A percentile compares a stretch with the other conserved stretches of the same genome.
phyloP scores from a whole-genome alignment of 2,888 invertebrate species.

The Tromatobia lineatoria region DNA sequence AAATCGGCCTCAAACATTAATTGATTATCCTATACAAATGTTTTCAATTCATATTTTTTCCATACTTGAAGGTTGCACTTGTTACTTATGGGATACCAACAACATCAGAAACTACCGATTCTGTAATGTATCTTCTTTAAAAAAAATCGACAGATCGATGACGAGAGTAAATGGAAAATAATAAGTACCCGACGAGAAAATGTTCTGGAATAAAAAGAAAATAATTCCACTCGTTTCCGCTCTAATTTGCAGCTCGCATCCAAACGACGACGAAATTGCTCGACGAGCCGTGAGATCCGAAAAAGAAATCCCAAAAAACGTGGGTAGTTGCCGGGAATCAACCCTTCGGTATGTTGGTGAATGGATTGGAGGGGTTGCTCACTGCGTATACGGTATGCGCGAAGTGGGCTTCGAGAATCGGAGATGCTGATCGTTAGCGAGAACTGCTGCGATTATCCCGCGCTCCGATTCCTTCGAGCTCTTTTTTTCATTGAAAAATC shows the following conservation, averaged over 20 bases:
- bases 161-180: background rate
- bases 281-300: slow-evolving; percentile 61
- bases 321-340: slow-evolving; percentile 51
- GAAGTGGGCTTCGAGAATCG: slow-evolving; percentile 24
- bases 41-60: background rate
- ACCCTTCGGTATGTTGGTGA: slow-evolving; percentile 40
- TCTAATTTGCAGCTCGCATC: slow-evolving; percentile 55
- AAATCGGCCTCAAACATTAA: too few relatives aligned
- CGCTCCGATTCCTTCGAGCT: slow-evolving; percentile 45
- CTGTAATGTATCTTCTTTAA: background rate
- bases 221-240: slow-evolving; percentile 61
- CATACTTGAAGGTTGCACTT: background rate
- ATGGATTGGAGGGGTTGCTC: slow-evolving; percentile 21
- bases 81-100: too few relatives aligned
- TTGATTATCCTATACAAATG: too few relatives aligned
- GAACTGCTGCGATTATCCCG: slow-evolving; percentile 46
- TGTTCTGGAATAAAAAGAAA: slow-evolving; percentile 13
- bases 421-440: slow-evolving; percentile 53
- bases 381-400: background rate
- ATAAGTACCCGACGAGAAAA: background rate
- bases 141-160: background rate
- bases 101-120: background rate
- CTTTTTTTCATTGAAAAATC: slow-evolving; percentile 57
- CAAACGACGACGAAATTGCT: slow-evolving; percentile 60
- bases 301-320: slow-evolving; percentile 61